Base-by-base conservation (phyloP, 2,113 vertebrate genomes). In the Oenanthe oenanthe region DNA sequence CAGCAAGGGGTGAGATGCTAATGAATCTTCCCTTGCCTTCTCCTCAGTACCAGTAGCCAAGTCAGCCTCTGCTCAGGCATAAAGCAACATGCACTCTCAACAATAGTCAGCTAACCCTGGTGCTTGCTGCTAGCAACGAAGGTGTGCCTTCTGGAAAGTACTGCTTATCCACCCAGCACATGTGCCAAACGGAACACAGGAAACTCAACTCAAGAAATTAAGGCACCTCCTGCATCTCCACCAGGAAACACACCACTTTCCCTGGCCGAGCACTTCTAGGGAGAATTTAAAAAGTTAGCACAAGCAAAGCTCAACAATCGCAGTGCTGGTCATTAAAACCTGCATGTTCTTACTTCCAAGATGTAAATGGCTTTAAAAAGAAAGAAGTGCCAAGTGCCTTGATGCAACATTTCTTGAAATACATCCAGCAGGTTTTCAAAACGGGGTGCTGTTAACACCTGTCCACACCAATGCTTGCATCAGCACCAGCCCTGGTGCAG, bases 351-450 rank as follows among this genome's bases (percentile, higher is more conserved):
- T 34, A 48, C 51, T 92, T 96, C 72, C 75, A 92, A 88, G 75
- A 74, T 54, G 85, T 76, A 88, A 90, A 79, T 17, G 56, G 85
- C 51, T 94, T 91, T 56, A 94, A 83, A 92, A 92, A 87, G n/a
- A 66, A 80, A 82, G 32, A 89, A 73, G 47, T 36, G 82, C 71
- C 85, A 88, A 88, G 60, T 60, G 85, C 63, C 67, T 94, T 96
- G 92, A 90, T 96, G 93, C 90, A 96, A 96, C 47, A 17, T 92
- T 94, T 92, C 88, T 96, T 95, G 94, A 96, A 93, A 89, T 85
- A 77, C 75, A 94, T 92, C 93, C 96, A 97, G 93, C 24, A 83
- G 61, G 85, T 96, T 96, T 96, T 96, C 92, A 95, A 95, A 95
- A 95, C 0, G 8, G 90, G 92, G 96, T 60, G 92, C 95, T 95